Evolutionary conservation across 1,140 invertebrate species (phyloP), one percentile per base, ranked within the genome.

Genomic region (Triops longicaudatus): DNA sequence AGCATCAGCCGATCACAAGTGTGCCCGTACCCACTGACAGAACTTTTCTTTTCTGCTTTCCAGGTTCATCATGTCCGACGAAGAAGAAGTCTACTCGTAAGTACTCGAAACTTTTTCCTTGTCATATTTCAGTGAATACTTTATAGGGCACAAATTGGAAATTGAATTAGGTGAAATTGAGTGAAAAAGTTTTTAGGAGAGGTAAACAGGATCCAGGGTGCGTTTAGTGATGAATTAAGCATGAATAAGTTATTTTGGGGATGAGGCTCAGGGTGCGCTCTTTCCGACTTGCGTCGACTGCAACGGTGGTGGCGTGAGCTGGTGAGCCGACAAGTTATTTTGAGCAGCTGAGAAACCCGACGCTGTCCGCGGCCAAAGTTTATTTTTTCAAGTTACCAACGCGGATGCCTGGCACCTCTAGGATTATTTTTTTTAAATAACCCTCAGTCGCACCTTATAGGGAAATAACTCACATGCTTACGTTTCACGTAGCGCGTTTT

Each of bases 41-140:
- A 63, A n/a, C 14, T 17, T 74, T 10, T 31, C 43, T 74, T 26
- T 74, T 74, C 28, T 31, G 37, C 37, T 22, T 44, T 74, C 31
- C 27, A 42, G 43, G 43, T 73, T 74, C 37, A 76, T 22, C 73
- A 79, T 79, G 75, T 79, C 78, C 73, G 78, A 78, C 26, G 79
- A 79, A 26, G 79, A 79, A 75, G 76, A 77, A 50, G 79, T 73
- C 71, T 79, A 79, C 78, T 79, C 79, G 79, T 79, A 79, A 79
- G 79, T 79, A 41, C 41, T 26, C 31, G 31, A n/a, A 71, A 72
- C 26, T 41, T 77, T 76, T n/a, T 76, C 31, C 31, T 37, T 37
- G 2, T 2, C 31, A 4, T 37, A 4, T 37, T 37, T 37, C 31
- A 37, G 31, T 37, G 31, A 37, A 37, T 37, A 4, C 7, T 4